Base-by-base conservation (phyloP, 2,888 invertebrate species). In the Rosalia funebris region DNA sequence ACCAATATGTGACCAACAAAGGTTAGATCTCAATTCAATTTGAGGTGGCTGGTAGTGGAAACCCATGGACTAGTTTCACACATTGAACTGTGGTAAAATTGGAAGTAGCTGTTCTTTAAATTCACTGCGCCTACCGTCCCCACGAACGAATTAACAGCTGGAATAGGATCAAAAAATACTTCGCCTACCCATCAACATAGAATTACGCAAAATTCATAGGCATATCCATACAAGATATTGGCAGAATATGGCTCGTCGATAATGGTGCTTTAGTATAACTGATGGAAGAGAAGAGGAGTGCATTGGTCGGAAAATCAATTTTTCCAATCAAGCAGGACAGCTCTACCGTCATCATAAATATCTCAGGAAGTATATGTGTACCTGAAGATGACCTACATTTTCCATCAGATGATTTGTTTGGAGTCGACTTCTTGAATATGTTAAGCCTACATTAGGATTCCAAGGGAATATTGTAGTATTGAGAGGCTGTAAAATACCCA, bases 21-120 rank as follows among this genome's bases (percentile, higher is more conserved):
- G n/a, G n/a, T n/a, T n/a, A n/a, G n/a, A n/a, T n/a, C n/a, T n/a
- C n/a, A n/a, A n/a, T n/a, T n/a, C n/a, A n/a, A n/a, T n/a, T n/a
- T n/a, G n/a, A n/a, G n/a, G n/a, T n/a, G n/a, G n/a, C n/a, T n/a
- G n/a, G n/a, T n/a, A n/a, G n/a, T n/a, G n/a, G n/a, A n/a, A n/a
- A n/a, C n/a, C n/a, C n/a, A n/a, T n/a, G n/a, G n/a, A n/a, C n/a
- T n/a, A n/a, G n/a, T n/a, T n/a, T n/a, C n/a, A n/a, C n/a, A n/a
- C n/a, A n/a, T n/a, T n/a, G n/a, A n/a, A n/a, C n/a, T n/a, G n/a
- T n/a, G n/a, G n/a, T n/a, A n/a, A n/a, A n/a, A n/a, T n/a, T n/a
- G n/a, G n/a, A n/a, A n/a, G n/a, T n/a, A 25, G 25, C 4, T 31
- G 44, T 19, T 17, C 44, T 44, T 44, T 44, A 44, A 44, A 44